A percentile compares a stretch with the other conserved stretches of the same genome.
Conservation (phyloP, 2,113 vertebrate genomes). For the cattle (Bos taurus) region DNA sequence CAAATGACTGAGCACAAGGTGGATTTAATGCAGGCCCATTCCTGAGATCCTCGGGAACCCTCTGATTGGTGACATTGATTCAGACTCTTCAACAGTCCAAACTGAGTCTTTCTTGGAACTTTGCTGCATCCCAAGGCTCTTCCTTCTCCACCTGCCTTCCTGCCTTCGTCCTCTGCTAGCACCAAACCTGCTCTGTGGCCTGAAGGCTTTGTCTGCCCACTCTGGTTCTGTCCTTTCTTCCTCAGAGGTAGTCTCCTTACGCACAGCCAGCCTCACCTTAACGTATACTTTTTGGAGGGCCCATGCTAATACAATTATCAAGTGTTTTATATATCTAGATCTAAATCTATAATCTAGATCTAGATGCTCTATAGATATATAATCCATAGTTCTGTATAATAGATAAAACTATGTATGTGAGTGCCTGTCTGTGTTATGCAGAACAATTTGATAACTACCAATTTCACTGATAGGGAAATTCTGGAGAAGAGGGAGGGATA, state of each 20-base stretch:
- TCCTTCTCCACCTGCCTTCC: neutral
- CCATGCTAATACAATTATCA: neutral
- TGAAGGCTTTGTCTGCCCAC: neutral
- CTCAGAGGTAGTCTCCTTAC: neutral
- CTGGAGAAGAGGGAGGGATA: neutral
- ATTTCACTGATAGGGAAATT: neutral
- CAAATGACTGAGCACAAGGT: neutral
- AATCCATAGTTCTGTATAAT: neutral
- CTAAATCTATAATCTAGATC: neutral
- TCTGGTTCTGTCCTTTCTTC: neutral
- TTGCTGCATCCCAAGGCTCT: neutral
- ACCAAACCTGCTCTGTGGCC: neutral
- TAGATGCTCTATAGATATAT: neutral
- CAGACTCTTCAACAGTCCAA: neutral
- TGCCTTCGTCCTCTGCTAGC: neutral
- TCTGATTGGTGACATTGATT: neutral
- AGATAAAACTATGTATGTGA: neutral
- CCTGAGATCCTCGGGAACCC: neutral
- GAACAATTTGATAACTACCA: neutral
- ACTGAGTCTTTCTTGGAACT: neutral
- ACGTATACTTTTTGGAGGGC: neutral
- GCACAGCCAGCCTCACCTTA: neutral
- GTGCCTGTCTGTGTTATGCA: neutral
- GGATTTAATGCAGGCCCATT: neutral
- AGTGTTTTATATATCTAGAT: neutral